These are phyloP conservation scores for Heliothis subflexa DNA, from an alignment of 1,140 invertebrate genomes.

Conservation along the genomic window DNA sequence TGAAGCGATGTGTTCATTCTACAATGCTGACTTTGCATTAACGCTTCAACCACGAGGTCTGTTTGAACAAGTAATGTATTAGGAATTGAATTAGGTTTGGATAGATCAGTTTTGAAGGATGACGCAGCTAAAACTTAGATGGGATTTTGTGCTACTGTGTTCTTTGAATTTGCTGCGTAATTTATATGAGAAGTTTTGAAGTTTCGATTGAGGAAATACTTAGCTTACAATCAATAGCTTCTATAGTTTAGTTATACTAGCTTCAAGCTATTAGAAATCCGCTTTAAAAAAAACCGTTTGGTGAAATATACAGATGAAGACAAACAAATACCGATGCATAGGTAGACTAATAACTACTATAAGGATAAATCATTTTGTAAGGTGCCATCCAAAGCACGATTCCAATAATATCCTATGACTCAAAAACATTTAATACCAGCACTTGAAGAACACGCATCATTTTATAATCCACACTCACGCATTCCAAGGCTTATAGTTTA, in stretches of 20 bases:
- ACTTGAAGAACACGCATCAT: slow-evolving; percentile 6
- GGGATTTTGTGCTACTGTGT: neutral
- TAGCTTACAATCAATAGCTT: neutral
- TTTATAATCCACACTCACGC: neutral
- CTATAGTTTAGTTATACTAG: neutral
- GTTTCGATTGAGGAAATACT: neutral
- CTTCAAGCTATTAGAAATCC: too few species aligned
- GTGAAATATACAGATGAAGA: too few species aligned
- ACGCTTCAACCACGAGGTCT: slow-evolving; percentile 7
- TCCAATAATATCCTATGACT: neutral
- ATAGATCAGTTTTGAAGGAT: slow-evolving; percentile 10
- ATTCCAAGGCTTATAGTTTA: slow-evolving; percentile 30
- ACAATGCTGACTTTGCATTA: slow-evolving; percentile 10
- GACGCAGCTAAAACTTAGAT: slow-evolving; percentile 33
- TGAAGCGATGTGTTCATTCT: neutral
- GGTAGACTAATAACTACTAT: too few species aligned
- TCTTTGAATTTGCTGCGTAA: neutral
- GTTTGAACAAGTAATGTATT: slow-evolving; percentile 37
- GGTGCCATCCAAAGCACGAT: neutral
- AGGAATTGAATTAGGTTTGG: neutral
- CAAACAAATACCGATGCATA: too few species aligned
- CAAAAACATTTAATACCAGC: neutral
- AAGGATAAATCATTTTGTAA: too few species aligned
- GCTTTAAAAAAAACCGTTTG: too few species aligned
- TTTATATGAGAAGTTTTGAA: slow-evolving; percentile 3